These are phyloP conservation scores for Heliornis fulica DNA, from an alignment of 2,113 vertebrate genomes.

Conservation along the genomic window DNA sequence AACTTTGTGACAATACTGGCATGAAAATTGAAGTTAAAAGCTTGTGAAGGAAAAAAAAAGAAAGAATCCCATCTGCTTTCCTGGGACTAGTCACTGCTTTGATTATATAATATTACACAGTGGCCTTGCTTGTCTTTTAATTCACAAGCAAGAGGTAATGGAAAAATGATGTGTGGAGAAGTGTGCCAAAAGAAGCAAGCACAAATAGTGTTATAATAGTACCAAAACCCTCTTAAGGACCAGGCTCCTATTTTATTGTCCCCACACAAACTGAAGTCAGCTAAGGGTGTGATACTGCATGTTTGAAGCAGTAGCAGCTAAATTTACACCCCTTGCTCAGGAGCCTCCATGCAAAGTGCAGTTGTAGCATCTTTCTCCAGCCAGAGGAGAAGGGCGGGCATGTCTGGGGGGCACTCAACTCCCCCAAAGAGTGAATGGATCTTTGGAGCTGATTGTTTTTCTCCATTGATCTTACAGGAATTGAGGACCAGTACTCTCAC, in stretches of 20 bases:
- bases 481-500: background rate
- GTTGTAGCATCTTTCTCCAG: background rate
- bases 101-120: background rate
- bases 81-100: background rate
- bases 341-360: background rate
- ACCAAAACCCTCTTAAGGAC: background rate
- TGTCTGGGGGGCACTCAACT: background rate
- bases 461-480: background rate
- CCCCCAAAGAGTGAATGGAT: background rate
- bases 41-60: constrained; percentile 26
- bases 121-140: background rate
- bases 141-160: background rate
- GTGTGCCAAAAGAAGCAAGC: background rate
- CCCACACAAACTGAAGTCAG: background rate
- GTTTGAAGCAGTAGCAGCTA: background rate
- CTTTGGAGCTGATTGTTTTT: background rate
- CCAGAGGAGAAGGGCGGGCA: background rate
- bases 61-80: constrained; percentile 22
- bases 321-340: background rate
- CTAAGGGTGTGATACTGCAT: background rate
- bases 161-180: background rate
- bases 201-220: background rate
- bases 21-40: background rate
- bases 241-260: background rate
- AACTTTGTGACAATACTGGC: background rate